A percentile compares a stretch with the other conserved stretches of the same genome.
phyloP scores from a whole-genome alignment of 2,113 vertebrate genomes.

The Calidris pugnax region DNA sequence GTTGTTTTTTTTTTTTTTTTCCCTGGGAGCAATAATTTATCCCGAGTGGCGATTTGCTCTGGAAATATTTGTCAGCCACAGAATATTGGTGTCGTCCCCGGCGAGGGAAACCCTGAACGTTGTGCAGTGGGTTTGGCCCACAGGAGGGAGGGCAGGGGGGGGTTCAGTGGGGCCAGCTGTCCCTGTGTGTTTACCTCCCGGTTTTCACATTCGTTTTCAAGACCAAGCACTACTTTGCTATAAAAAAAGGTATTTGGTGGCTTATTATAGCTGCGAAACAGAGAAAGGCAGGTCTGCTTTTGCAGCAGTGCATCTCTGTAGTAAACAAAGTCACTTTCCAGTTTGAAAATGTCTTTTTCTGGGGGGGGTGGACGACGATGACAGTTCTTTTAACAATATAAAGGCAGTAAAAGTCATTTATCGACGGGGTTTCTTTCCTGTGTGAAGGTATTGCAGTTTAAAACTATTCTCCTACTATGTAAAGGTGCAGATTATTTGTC shows the following conservation, averaged over 20 bases:
- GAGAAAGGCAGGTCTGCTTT: not conserved
- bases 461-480: not conserved
- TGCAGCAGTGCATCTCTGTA: not conserved
- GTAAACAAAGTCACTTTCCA: not conserved
- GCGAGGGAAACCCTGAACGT: accelerated
- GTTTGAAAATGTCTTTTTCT: not conserved
- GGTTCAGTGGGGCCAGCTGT: not conserved
- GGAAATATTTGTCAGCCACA: not conserved
- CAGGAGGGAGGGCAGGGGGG: accelerated
- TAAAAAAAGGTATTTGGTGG: not conserved
- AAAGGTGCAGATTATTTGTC: not conserved
- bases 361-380: no score
- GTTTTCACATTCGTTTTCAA: not conserved
- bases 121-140: not conserved
- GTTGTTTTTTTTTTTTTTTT: no score
- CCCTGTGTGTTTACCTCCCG: accelerated
- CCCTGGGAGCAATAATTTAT: accelerated
- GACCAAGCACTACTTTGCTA: not conserved
- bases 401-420: not conserved
- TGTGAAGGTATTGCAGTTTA: not conserved
- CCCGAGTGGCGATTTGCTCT: not conserved
- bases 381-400: not conserved
- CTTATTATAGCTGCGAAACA: not conserved
- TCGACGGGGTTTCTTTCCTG: accelerated
- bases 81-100: not conserved